A percentile compares a stretch with the other conserved stretches of the same genome.
phyloP scores from a whole-genome alignment of 2,888 invertebrate species.

The Synanthedon andrenaeformis region DNA sequence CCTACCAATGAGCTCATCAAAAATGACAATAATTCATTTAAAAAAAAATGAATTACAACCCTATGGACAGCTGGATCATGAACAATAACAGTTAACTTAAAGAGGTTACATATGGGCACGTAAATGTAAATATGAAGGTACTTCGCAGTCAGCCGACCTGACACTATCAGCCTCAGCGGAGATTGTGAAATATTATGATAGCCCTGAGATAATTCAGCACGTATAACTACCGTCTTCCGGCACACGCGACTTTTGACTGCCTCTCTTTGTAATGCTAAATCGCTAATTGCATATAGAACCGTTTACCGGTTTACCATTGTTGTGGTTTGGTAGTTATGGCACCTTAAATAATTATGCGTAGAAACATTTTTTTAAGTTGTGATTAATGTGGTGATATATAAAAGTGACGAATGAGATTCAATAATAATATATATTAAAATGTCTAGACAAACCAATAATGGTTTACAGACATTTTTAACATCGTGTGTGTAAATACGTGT shows the following conservation, averaged over 20 bases:
- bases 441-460: no score
- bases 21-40: no score
- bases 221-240: constrained; percentile 53
- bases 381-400: no score
- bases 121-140: background rate
- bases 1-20: no score
- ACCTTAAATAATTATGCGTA: no score
- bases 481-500: no score
- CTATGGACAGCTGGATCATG: no score
- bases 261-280: constrained; percentile 5
- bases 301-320: background rate
- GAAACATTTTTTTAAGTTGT: no score
- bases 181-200: constrained; percentile 37
- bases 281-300: background rate
- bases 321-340: background rate
- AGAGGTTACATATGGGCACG: background rate
- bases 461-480: no score
- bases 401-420: no score
- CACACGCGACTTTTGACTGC: constrained; percentile 42
- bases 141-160: background rate
- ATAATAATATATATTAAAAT: no score
- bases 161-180: background rate
- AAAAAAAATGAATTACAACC: no score
- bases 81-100: background rate
- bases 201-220: constrained; percentile 47